phyloP scores from a whole-genome alignment of 2,797 vertebrate genomes.

The Cheirogaleus major region DNA sequence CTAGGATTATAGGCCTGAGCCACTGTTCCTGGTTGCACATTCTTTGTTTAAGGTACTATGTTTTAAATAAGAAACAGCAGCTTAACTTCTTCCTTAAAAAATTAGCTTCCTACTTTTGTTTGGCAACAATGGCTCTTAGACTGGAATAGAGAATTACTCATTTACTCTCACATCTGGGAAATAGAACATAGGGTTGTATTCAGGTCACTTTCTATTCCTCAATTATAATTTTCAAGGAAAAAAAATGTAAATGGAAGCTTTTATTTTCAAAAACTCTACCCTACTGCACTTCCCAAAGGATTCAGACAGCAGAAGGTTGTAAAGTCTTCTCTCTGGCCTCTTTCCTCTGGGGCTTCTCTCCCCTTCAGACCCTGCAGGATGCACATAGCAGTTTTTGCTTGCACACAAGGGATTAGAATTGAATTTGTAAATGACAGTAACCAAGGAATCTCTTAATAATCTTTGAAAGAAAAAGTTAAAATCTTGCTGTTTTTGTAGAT shows the following conservation, averaged over 20 bases:
- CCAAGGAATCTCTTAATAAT: not conserved
- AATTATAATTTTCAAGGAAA: not conserved
- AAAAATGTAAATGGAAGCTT: not conserved
- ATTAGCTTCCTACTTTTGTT: constrained; percentile 1
- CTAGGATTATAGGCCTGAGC: too few species aligned
- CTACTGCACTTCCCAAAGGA: not conserved
- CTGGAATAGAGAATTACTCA: not conserved
- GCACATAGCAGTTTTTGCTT: not conserved
- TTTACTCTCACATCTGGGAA: not conserved
- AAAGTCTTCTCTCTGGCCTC: not conserved
- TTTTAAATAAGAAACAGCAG: constrained; percentile 4
- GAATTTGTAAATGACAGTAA: not conserved
- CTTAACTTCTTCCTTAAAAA: not conserved
- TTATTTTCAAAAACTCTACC: not conserved
- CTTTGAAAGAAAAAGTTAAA: not conserved
- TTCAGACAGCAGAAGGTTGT: not conserved
- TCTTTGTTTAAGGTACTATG: not conserved
- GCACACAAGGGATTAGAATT: not conserved
- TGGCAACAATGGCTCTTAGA: not conserved
- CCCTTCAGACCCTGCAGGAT: not conserved
- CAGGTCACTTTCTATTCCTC: not conserved
- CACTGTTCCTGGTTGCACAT: not conserved
- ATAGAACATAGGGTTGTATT: not conserved
- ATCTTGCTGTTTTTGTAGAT: not conserved
- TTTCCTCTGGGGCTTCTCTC: not conserved